A percentile compares a stretch with the other conserved stretches of the same genome.
Evolutionary conservation across 2,888 invertebrate species (phyloP).

Genomic region (Tetropium fuscum): DNA sequence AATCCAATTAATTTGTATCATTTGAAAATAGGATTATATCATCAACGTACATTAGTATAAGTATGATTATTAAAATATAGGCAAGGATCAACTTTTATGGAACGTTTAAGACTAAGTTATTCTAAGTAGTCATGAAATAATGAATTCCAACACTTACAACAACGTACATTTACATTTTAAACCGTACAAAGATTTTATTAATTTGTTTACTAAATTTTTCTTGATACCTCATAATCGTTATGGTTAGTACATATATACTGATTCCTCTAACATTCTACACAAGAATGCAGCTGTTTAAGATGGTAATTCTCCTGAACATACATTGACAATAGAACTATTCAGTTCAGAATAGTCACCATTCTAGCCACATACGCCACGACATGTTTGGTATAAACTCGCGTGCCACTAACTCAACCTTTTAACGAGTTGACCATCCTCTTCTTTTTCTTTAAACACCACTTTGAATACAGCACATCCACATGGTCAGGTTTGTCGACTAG

Average conservation of each 20-base stretch:
- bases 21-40: conserved; percentile 15
- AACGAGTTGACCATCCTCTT: conserved; percentile 27
- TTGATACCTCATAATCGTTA: neutral
- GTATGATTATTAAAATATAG: conserved; percentile 12
- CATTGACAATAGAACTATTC: conserved; percentile 36
- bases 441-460: conserved; percentile 39
- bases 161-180: conserved; percentile 25
- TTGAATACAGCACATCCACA: conserved; percentile 40
- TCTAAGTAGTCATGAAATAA: conserved; percentile 7
- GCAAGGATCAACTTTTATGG: conserved; percentile 18
- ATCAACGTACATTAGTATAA: conserved; percentile 5
- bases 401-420: conserved; percentile 44
- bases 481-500: conserved; percentile 32
- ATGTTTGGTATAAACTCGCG: conserved; percentile 41
- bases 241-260: conserved; percentile 29
- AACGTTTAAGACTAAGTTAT: conserved; percentile 9
- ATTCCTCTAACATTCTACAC: conserved; percentile 23
- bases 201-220: conserved; percentile 20
- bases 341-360: conserved; percentile 43
- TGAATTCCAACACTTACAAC: conserved; percentile 29
- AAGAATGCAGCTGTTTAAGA: conserved; percentile 31
- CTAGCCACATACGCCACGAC: conserved; percentile 39
- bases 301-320: conserved; percentile 32
- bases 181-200: conserved; percentile 25
- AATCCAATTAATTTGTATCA: neutral